Conservation (phyloP, 2,888 invertebrate species). For the Graphium colonna region DNA sequence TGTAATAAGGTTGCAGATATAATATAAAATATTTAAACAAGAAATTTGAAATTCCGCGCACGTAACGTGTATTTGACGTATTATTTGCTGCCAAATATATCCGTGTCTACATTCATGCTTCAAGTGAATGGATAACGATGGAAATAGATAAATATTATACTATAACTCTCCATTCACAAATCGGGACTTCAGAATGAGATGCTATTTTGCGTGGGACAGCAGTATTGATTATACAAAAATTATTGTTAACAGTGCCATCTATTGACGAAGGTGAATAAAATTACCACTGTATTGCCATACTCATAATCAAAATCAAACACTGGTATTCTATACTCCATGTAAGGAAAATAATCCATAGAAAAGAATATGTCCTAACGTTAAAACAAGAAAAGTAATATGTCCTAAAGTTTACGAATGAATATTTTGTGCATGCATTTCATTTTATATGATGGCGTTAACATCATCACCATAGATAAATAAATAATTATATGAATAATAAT, state of each 20-base stretch:
- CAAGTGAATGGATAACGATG: slow-evolving; percentile 24
- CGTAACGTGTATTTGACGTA: neutral
- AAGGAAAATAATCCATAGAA: too few species aligned
- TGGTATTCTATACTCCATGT: too few species aligned
- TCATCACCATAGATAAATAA: too few species aligned
- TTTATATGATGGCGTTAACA: too few species aligned
- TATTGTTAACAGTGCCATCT: slow-evolving; percentile 9
- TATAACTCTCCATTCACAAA: slow-evolving; percentile 26
- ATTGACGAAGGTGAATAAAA: neutral
- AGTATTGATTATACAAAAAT: slow-evolving; percentile 9
- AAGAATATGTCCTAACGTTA: too few species aligned
- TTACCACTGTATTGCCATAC: neutral
- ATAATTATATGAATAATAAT: too few species aligned
- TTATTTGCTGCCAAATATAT: slow-evolving; percentile 5
- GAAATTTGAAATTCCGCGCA: neutral
- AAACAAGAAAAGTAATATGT: too few species aligned
- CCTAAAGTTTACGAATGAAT: too few species aligned
- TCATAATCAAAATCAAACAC: too few species aligned
- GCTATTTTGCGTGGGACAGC: slow-evolving; percentile 4
- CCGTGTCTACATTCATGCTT: slow-evolving; percentile 19
- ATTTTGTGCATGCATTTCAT: too few species aligned
- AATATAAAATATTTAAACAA: neutral
- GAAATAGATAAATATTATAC: slow-evolving; percentile 25
- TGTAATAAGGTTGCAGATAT: neutral
- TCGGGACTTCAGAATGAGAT: slow-evolving; percentile 11